Conservation (phyloP, 1,140 invertebrate genomes). For the Zophobas morio region DNA sequence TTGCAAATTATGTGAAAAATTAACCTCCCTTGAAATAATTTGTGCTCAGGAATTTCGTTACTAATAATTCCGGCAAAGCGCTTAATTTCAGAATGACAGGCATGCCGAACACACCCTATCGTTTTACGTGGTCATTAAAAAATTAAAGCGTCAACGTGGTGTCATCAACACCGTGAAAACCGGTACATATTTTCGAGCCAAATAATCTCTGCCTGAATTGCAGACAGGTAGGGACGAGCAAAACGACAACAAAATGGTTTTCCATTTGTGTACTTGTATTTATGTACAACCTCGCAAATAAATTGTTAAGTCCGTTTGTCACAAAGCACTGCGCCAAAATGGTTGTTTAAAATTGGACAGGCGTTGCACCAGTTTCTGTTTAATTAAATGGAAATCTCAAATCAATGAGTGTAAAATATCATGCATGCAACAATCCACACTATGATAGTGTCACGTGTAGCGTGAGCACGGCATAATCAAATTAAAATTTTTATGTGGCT, state of each 20-base stretch:
- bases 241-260: constrained; percentile 15
- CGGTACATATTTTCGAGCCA: constrained; percentile 3
- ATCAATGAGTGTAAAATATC: too few species aligned
- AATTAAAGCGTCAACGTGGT: constrained; percentile 35
- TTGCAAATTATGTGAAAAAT: not conserved
- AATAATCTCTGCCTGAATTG: constrained; percentile 4
- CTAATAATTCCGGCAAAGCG: constrained; percentile 1
- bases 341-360: not conserved
- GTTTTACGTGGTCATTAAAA: constrained; percentile 27
- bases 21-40: too few species aligned
- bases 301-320: constrained; percentile 20
- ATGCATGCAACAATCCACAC: too few species aligned
- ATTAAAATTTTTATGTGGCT: too few species aligned
- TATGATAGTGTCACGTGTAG: too few species aligned
- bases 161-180: constrained; percentile 30
- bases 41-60: not conserved
- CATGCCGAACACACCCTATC: constrained; percentile 10
- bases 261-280: constrained; percentile 14
- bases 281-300: constrained; percentile 3
- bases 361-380: too few species aligned
- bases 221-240: not conserved
- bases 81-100: constrained; percentile 7
- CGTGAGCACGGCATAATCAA: too few species aligned
- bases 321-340: constrained; percentile 12
- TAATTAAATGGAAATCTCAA: too few species aligned